Conservation (phyloP, 2,113 vertebrate species). For the Heterotis niloticus region DNA sequence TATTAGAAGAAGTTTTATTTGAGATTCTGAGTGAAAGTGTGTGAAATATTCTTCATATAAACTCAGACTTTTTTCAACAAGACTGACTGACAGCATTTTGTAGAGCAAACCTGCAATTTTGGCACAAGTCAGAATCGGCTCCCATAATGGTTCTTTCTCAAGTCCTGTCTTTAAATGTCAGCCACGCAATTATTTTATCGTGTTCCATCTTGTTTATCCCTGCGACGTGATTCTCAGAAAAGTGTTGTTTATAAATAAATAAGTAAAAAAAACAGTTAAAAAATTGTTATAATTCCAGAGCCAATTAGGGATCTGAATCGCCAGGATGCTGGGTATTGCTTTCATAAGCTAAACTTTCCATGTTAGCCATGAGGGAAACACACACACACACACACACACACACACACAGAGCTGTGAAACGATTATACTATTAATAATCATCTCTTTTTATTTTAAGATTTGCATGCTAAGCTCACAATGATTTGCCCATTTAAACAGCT, state of each 20-base stretch:
- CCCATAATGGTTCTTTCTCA: background rate
- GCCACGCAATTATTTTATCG: constrained; percentile 2
- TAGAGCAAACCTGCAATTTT: constrained; percentile 2
- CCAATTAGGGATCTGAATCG: background rate
- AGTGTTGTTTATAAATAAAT: background rate
- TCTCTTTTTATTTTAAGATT: too few relatives aligned
- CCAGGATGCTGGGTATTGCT: too few relatives aligned
- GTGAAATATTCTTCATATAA: background rate
- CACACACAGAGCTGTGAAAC: too few relatives aligned
- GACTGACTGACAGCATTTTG: constrained; percentile 3
- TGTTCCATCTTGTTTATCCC: background rate
- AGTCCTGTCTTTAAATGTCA: constrained; percentile 12
- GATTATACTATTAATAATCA: too few relatives aligned
- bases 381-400: too few relatives aligned
- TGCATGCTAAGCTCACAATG: too few relatives aligned
- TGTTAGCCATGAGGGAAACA: too few relatives aligned
- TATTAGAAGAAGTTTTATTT: background rate
- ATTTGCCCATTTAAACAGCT: too few relatives aligned
- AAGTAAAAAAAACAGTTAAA: too few relatives aligned
- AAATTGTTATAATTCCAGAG: too few relatives aligned
- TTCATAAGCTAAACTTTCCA: too few relatives aligned
- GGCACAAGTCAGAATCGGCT: constrained; percentile 3
- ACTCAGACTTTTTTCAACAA: background rate
- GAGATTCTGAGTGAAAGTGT: background rate
- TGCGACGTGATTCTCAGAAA: background rate